Percentiles rank a stretch among this genome's conserved stretches.
phyloP scores from a whole-genome alignment of 2,888 invertebrate genomes.

The Apodemia hepburni region DNA sequence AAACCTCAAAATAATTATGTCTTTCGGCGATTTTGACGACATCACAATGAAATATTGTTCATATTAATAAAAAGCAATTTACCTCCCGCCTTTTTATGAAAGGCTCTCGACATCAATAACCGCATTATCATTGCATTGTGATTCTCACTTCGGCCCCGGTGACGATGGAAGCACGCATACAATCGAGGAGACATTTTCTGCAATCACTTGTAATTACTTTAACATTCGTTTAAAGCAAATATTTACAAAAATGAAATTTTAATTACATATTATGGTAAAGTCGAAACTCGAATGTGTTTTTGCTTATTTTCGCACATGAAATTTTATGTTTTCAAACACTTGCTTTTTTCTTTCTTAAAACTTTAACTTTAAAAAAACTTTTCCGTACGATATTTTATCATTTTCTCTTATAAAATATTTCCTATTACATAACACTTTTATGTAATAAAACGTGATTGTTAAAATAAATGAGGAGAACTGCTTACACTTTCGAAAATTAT shows the following conservation, averaged over 20 bases:
- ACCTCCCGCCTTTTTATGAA: slow-evolving; percentile 27
- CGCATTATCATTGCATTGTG: slow-evolving; percentile 32
- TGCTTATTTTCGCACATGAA: too few species aligned
- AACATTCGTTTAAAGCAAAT: slow-evolving; percentile 28
- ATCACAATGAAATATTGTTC: slow-evolving; percentile 9
- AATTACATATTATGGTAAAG: background rate
- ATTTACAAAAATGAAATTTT: slow-evolving; percentile 4
- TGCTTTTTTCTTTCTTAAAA: too few species aligned
- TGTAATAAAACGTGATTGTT: too few species aligned
- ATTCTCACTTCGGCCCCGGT: slow-evolving; percentile 22
- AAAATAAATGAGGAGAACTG: too few species aligned
- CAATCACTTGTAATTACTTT: slow-evolving; percentile 32
- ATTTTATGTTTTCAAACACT: too few species aligned
- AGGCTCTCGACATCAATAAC: slow-evolving; percentile 27
- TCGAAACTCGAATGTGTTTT: too few species aligned
- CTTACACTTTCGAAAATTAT: too few species aligned
- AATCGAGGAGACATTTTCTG: slow-evolving; percentile 33
- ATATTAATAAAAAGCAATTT: slow-evolving; percentile 1
- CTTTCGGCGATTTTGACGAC: slow-evolving; percentile 7
- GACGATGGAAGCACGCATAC: slow-evolving; percentile 27
- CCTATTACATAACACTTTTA: too few species aligned
- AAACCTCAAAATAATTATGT: background rate
- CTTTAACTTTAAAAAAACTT: too few species aligned
- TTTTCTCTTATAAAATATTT: too few species aligned
- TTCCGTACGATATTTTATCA: too few species aligned